A percentile compares a stretch with the other conserved stretches of the same genome.
Conservation (phyloP, 2,888 invertebrate genomes). For the Dynastes hyllus region DNA sequence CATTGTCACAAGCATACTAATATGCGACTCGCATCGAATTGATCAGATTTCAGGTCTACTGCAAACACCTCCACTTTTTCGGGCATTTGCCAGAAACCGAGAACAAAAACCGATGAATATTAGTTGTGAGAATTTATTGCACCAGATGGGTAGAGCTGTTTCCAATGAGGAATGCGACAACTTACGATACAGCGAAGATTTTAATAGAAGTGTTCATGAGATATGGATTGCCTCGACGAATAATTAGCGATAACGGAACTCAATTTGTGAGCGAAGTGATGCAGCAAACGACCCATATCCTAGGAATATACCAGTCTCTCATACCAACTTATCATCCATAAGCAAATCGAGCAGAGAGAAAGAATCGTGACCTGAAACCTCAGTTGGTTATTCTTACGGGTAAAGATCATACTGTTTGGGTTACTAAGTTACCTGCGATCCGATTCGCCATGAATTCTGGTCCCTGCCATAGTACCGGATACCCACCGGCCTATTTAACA, state of each 20-base stretch:
- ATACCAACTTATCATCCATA: not conserved
- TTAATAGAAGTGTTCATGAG: not conserved
- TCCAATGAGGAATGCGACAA: conserved; percentile 37
- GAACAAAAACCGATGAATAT: conserved; percentile 34
- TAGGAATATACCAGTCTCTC: no score
- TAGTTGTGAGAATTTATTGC: conserved; percentile 55
- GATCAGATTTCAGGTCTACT: no score
- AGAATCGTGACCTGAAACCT: not conserved
- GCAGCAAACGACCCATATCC: no score
- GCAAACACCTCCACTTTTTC: conserved; percentile 61
- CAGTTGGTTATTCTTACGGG: not conserved
- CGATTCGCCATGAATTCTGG: conserved; percentile 61
- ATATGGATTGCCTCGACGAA: not conserved
- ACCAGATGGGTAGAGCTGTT: conserved; percentile 61
- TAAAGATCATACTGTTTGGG: conserved; percentile 58
- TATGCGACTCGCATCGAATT: no score
- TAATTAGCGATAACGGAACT: no score
- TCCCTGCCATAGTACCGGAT: conserved; percentile 55
- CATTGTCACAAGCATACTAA: no score
- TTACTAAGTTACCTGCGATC: conserved; percentile 55
- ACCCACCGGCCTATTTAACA: conserved; percentile 59
- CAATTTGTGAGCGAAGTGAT: no score
- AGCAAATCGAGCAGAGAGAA: not conserved
- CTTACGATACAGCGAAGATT: conserved; percentile 9
- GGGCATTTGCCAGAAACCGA: conserved; percentile 46